Percentiles rank a stretch among this genome's conserved stretches.
Evolutionary conservation across 1,140 invertebrate genomes (phyloP).

Genomic region (Zaprionus vittiger): DNA sequence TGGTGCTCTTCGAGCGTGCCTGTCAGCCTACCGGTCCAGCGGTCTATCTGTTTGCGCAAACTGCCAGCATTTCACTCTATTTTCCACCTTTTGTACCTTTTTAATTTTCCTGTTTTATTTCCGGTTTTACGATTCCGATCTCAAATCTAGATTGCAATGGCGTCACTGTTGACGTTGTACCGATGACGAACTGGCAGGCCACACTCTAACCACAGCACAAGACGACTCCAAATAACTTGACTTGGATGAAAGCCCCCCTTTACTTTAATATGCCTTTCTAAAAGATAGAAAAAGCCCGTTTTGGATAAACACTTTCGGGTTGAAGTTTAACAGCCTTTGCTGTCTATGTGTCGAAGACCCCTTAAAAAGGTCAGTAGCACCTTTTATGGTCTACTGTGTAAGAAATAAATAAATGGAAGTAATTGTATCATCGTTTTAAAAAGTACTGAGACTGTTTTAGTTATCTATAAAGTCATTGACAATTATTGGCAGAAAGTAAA

Average conservation of each 20-base stretch:
- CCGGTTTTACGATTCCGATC: constrained; percentile 84
- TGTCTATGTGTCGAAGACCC: constrained; percentile 9
- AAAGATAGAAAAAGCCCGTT: constrained; percentile 15
- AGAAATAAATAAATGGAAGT: not conserved
- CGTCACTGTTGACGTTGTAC: constrained; percentile 44
- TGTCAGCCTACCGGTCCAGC: constrained; percentile 49
- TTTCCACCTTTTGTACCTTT: constrained; percentile 84
- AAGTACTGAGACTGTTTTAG: not conserved
- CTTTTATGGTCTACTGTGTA: constrained; percentile 22
- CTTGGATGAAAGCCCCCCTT: constrained; percentile 28
- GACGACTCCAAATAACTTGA: constrained; percentile 7
- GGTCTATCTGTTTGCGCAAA: constrained; percentile 68
- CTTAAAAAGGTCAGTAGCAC: constrained; percentile 79
- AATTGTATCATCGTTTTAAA: not conserved
- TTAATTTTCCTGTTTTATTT: constrained; percentile 85
- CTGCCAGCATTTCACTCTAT: constrained; percentile 58
- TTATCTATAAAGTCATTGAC: not conserved
- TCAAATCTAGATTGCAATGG: constrained; percentile 80
- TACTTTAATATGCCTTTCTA: constrained; percentile 49
- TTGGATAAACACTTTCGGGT: not conserved
- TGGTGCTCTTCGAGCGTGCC: constrained; percentile 61
- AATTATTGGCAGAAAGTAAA: constrained; percentile 29
- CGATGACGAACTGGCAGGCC: constrained; percentile 11
- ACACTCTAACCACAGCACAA: constrained; percentile 6
- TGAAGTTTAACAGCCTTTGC: constrained; percentile 4